Evolutionary conservation across 64 coral and sea anemone genomes (phyloP), one percentile per base, ranked within the genome.

Genomic region (Acropora tenuis): DNA sequence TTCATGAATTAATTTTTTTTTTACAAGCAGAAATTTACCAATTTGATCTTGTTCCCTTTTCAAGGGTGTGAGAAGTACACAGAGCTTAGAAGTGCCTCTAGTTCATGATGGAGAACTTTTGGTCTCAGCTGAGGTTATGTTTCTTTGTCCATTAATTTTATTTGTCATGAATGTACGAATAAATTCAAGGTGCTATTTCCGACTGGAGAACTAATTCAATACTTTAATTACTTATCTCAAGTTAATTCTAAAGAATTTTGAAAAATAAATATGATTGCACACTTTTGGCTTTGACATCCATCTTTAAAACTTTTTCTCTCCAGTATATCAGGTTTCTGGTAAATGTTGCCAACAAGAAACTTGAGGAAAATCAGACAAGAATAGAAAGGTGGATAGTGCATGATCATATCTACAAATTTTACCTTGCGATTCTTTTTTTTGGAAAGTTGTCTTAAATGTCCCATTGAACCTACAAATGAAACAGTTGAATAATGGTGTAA

Each of bases 31-130:
- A 30, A 30, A 30, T 30, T 30, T 30, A 30, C 30, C 30, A 30
- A 30, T 30, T 66, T 66, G 61, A 66, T 78, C 8, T 78, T 76
- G 40, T 41, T 55, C 18, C 2, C 43, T 68, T 1, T 18, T 63
- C 1, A 68, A 97, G 95, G 95, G 77, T 40, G 89, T 97, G 9
- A 91, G 95, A 78, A 94, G 95, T 63, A 91, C 95, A 3, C 95
- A 97, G 52, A 90, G 83, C 65, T 73, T 97, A 50, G 95, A 97
- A 75, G 92, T 94, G 6, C 95, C 95, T 16, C 66, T 97, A 48
- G 90, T 91, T 57, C 50, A 85, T 60, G 75, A 83, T 75, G 95
- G 95, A 63, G 80, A 90, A 57, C 80, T 94, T 18, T 47, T 97
- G 43, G 95, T 97, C 48, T 83, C 72, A 82, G 44, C 60, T 47